Percentiles rank a stretch among this genome's conserved stretches.
phyloP scores from a whole-genome alignment of 2,113 vertebrate genomes.

The Prochilodus magdalenae region DNA sequence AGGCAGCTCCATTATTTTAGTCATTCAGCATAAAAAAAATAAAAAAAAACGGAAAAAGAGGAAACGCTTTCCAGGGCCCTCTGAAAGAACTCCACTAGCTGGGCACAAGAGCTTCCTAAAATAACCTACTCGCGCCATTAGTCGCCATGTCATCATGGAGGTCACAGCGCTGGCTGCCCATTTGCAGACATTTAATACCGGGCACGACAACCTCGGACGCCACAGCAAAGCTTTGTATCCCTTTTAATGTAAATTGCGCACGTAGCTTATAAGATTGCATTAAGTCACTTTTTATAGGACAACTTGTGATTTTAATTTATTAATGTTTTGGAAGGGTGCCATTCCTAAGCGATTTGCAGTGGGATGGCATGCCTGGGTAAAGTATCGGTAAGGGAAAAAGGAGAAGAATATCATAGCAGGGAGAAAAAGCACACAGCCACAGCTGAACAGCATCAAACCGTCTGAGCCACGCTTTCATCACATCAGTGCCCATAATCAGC shows the following conservation, averaged over 20 bases:
- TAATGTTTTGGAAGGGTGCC: constrained; percentile 64
- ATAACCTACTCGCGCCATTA: constrained; percentile 73
- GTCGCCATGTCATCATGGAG: constrained; percentile 67
- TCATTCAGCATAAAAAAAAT: constrained; percentile 45
- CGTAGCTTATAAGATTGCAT: constrained; percentile 57
- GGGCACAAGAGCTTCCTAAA: constrained; percentile 62
- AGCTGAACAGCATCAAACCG: neutral
- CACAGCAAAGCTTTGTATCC: constrained; percentile 57
- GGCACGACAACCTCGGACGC: constrained; percentile 49
- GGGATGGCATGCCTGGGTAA: constrained; percentile 57
- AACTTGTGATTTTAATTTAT: constrained; percentile 65
- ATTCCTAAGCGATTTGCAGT: constrained; percentile 60
- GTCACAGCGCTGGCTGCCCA: constrained; percentile 65
- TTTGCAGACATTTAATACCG: constrained; percentile 69
- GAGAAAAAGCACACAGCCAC: neutral
- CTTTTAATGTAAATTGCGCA: constrained; percentile 59
- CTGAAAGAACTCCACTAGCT: constrained; percentile 67
- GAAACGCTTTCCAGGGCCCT: constrained; percentile 63
- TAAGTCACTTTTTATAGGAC: constrained; percentile 55
- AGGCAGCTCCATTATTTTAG: constrained; percentile 67
- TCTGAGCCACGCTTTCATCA: neutral
- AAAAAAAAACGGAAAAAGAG: neutral
- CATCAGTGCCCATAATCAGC: neutral
- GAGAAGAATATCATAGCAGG: constrained; percentile 32
- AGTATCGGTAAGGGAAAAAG: constrained; percentile 38